Evolutionary conservation across 2,797 vertebrate genomes (phyloP).

Genomic region (Sebastes taczanowskii): DNA sequence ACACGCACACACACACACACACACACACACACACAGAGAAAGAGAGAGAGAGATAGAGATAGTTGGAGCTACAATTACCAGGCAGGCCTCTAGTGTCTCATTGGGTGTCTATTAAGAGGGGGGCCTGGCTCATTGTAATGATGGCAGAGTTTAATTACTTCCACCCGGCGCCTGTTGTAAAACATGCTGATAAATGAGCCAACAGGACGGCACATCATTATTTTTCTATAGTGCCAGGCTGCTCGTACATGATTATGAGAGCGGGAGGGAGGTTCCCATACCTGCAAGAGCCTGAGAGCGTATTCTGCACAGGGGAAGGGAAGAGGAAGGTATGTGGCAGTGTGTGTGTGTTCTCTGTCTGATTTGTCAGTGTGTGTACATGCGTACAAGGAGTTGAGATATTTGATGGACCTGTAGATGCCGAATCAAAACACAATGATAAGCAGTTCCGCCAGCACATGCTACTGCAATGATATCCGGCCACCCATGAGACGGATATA

Average conservation of each 20-base stretch:
- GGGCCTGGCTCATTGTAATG: conserved; percentile 97
- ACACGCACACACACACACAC: conserved; percentile 11
- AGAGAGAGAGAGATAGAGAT: conserved; percentile 57
- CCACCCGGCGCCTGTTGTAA: conserved; percentile 96
- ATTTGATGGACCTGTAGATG: conserved; percentile 43
- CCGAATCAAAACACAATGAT: conserved; percentile 50
- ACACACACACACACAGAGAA: background rate
- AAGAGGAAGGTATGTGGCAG: conserved; percentile 26
- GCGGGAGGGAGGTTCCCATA: conserved; percentile 74
- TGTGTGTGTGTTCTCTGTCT: background rate
- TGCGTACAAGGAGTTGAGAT: conserved; percentile 19
- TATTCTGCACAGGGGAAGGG: conserved; percentile 18
- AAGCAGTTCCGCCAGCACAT: conserved; percentile 26
- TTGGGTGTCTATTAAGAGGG: conserved; percentile 98
- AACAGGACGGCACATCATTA: conserved; percentile 96
- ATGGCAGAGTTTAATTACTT: conserved; percentile 99
- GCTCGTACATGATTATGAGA: conserved; percentile 95
- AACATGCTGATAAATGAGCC: conserved; percentile 99
- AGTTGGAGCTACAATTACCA: conserved; percentile 91
- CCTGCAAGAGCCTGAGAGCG: conserved; percentile 69
- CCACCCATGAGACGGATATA: conserved; percentile 54
- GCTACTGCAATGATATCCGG: conserved; percentile 24
- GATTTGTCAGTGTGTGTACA: conserved; percentile 5
- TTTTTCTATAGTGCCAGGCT: conserved; percentile 91
- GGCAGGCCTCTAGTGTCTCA: conserved; percentile 96